Evolutionary conservation across 2,113 vertebrate species (phyloP).

Genomic region (Carlito syrichta): DNA sequence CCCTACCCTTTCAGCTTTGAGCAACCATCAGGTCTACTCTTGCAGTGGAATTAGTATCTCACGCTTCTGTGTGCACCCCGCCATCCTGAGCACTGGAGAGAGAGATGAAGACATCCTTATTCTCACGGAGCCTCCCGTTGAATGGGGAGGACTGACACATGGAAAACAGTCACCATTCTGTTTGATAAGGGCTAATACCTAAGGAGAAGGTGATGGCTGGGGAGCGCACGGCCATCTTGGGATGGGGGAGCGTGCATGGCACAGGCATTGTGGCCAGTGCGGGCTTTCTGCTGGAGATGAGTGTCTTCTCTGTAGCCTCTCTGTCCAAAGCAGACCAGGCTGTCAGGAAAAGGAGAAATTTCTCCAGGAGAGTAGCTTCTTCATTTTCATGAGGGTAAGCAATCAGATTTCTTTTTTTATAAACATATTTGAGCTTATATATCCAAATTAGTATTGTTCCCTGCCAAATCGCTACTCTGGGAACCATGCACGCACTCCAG

Average conservation of each 20-base stretch:
- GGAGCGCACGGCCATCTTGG: neutral
- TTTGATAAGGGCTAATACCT: neutral
- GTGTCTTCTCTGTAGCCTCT: neutral
- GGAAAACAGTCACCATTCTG: neutral
- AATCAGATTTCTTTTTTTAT: slow-evolving; percentile 39
- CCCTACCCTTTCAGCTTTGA: neutral
- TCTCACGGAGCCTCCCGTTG: neutral
- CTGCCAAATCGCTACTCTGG: slow-evolving; percentile 5
- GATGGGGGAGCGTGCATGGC: neutral
- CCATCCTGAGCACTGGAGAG: neutral
- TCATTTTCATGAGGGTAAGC: slow-evolving; percentile 25
- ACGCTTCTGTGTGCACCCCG: neutral
- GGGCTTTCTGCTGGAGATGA: neutral
- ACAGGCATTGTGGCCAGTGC: fast-evolving
- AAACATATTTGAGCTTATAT: slow-evolving; percentile 44
- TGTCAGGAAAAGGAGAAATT: neutral
- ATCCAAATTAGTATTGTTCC: slow-evolving; percentile 35
- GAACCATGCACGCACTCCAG: neutral
- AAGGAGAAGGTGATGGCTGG: neutral
- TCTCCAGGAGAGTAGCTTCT: slow-evolving; percentile 18
- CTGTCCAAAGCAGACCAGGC: neutral
- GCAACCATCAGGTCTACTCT: neutral
- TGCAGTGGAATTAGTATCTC: neutral
- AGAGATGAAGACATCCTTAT: neutral
- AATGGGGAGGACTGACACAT: no score